Conservation (phyloP, 2,797 vertebrate species). For the Thripadectes ignobilis region DNA sequence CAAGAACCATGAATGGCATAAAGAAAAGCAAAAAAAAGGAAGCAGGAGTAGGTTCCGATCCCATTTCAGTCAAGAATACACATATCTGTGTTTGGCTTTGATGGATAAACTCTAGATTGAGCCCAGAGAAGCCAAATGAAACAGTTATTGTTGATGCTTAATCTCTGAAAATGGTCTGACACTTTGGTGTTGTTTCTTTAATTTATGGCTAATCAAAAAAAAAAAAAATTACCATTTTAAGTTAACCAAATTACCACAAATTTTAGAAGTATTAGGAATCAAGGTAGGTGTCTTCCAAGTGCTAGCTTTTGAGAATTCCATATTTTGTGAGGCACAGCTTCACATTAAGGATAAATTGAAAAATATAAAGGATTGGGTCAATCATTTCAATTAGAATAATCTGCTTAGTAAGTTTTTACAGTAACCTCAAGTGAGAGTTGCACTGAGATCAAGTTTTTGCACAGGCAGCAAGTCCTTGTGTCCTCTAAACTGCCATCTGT, state of each 20-base stretch:
- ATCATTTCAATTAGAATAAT: neutral
- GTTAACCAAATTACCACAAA: neutral
- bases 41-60: neutral
- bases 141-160: neutral
- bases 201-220: neutral
- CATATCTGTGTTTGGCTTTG: neutral
- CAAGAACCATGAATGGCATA: too few relatives aligned
- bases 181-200: neutral
- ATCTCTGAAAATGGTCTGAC: neutral
- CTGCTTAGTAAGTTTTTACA: conserved; percentile 34
- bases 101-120: neutral
- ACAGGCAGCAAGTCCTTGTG: conserved; percentile 16
- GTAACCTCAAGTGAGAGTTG: neutral
- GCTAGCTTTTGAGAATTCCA: neutral
- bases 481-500: conserved; percentile 38
- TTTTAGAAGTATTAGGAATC: neutral
- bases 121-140: neutral
- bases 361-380: neutral
- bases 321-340: neutral
- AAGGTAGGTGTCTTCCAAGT: neutral
- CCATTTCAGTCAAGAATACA: neutral
- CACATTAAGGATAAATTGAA: neutral
- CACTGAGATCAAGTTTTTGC: conserved; percentile 33
- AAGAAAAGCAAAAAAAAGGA: neutral
- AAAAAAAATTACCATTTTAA: neutral